phyloP scores from a whole-genome alignment of 1,140 invertebrate species.

The Platorchestia sp. region DNA sequence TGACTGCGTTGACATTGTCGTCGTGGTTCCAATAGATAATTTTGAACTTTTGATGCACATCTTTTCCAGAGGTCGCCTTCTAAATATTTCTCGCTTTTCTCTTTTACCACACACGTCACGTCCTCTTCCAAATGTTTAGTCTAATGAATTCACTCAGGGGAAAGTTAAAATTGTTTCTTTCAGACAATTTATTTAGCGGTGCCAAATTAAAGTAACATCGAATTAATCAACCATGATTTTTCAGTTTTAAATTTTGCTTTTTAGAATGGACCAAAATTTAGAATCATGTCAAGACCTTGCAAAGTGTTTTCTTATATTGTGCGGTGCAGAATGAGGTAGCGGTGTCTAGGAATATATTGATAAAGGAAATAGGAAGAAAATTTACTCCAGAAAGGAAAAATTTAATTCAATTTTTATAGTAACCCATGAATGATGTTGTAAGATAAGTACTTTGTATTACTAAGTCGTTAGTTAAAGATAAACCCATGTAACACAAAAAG shows the following conservation, averaged over 20 bases:
- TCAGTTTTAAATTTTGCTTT: not conserved
- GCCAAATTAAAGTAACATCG: not conserved
- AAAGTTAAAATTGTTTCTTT: not conserved
- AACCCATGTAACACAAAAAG: no score
- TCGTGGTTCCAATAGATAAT: not conserved
- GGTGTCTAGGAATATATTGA: no score
- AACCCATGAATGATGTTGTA: not conserved
- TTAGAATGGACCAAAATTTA: no score
- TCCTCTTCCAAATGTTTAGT: not conserved
- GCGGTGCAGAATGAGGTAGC: no score
- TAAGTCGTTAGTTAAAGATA: not conserved
- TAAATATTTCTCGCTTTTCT: not conserved
- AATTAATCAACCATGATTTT: not conserved
- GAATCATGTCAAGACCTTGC: no score
- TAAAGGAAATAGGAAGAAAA: no score
- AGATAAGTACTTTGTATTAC: not conserved
- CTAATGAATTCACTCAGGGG: not conserved
- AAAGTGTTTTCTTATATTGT: no score
- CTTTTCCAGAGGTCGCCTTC: not conserved
- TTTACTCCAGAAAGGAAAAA: no score
- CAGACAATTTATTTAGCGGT: not conserved
- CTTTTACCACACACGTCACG: not conserved
- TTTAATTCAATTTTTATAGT: no score
- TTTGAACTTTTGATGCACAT: not conserved
- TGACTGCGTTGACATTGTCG: not conserved